Base-by-base conservation (phyloP, 2,797 vertebrate genomes). In the Urophycis tenuis region DNA sequence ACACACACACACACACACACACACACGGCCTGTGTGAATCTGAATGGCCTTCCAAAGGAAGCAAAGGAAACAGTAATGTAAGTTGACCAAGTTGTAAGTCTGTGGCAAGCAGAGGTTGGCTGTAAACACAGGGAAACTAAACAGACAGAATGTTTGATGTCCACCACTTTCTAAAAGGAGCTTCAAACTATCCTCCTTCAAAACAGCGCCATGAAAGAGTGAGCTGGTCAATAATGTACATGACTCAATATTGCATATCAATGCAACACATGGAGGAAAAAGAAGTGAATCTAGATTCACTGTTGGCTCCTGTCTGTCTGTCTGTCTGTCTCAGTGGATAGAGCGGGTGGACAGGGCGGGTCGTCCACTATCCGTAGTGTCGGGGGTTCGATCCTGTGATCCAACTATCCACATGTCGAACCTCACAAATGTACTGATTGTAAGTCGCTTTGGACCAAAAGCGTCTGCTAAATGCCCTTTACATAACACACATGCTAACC, bases 1-100 rank as follows among this genome's bases (percentile, higher is more conserved):
- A 82, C 74, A 53, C 82, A 75, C 81, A 75, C 76, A 72, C 41
- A 75, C 91, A 90, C 90, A 89, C 87, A 77, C 83, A 87, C 85
- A 85, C 83, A 83, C 78, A 76, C 84, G 82, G 85, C 71, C 69
- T 33, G 69, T 49, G 4, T 30, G 36, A 73, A 81, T 29, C 79
- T 81, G 71, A 71, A 64, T 64, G 72, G 71, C 11, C n/a, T 67
- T 25, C 8, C 29, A 67, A 67, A 29, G 10, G n/a, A 9, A 29
- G 25, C 3, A 29, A 67, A 67, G 14, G 60, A 67, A 67, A 29
- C 10, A 29, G 60, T 67, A 29, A 67, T 1, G 29, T 25, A 67
- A 67, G 10, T 64, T 64, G 60, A 22, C 19, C 1, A 4, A 11
- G 25, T 25, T 14, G 60, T 67, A 9, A 3, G n/a, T n/a, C n/a